Base-by-base conservation (phyloP, 2,113 vertebrate genomes). In the Mustela lutreola region DNA sequence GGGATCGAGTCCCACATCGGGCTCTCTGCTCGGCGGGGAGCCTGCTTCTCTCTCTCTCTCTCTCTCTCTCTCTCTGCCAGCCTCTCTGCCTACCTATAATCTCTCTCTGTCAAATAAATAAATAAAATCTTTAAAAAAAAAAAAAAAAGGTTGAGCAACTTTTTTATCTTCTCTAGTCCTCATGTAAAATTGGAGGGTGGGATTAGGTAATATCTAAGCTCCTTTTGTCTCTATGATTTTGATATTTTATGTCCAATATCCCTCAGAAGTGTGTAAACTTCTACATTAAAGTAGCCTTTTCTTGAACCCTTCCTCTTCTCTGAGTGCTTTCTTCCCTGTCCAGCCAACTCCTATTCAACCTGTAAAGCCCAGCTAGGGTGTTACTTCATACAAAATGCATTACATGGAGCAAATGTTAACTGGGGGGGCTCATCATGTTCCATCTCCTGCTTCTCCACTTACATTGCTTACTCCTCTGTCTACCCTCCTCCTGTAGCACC, bases 361-460 rank as follows among this genome's bases (percentile, higher is more conserved):
- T 62, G 0, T 19, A 58, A 89, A 92, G 45, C 42, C 70, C 70
- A 75, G 70, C 33, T 67, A 42, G 33, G 56, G 50, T 67, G 22
- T 42, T 11, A 12, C 63, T 14, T 26, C 22, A 48, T 65, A 31
- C 2, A 60, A 67, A 62, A 67, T 10, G 26, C 7, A 79, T 60
- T 36, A 84, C 33, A 67, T 4, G 36, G 15, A 45, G 56, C 22
- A 36, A 53, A 65, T n/a, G 16, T 45, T 58, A 71, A 24, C 1
- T 19, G 1, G 15, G 1, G 15, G 58, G 16, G 21, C 24, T 71
- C 36, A 45, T 45, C 0, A 0, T 28, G 15, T n/a, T 39, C n/a
- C 16, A 21, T 33, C 12, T 16, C 33, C 45, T 33, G 26, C 19
- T 12, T 94, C 48, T 48, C 42, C 48, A 11, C 33, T 31, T 36